Percentiles rank a stretch among this genome's conserved stretches.
phyloP scores from a whole-genome alignment of 35 echinoderm and acorn worm species.

The Holothuria glaberrima region DNA sequence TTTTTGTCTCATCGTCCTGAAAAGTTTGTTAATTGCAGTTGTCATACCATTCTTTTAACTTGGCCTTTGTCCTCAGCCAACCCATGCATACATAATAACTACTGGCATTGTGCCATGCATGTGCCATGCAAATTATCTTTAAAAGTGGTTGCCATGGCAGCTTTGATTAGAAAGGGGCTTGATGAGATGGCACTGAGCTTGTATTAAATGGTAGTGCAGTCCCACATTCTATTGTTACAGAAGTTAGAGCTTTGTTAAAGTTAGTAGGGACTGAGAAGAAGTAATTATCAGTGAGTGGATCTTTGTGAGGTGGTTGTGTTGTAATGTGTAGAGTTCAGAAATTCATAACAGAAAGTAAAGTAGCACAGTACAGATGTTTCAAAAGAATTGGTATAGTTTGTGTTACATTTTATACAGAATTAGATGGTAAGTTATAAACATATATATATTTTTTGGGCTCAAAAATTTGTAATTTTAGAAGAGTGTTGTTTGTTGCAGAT shows the following conservation, averaged over 20 bases:
- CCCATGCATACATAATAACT: constrained; percentile 44
- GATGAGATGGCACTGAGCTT: constrained; percentile 48
- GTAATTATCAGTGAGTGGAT: constrained; percentile 41
- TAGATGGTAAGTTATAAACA: too few relatives aligned
- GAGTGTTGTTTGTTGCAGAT: too few relatives aligned
- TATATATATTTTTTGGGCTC: too few relatives aligned
- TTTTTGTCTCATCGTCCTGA: constrained; percentile 19
- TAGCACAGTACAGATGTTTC: too few relatives aligned
- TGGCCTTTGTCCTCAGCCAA: constrained; percentile 39
- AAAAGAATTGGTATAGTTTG: too few relatives aligned
- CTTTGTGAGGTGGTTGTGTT: constrained; percentile 38
- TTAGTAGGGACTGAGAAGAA: constrained; percentile 10
- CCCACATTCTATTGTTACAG: neutral
- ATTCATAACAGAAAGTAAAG: too few relatives aligned
- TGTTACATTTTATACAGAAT: too few relatives aligned
- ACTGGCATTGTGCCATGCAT: constrained; percentile 42
- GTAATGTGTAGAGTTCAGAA: neutral
- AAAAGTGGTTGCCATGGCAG: constrained; percentile 39
- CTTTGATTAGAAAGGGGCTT: constrained; percentile 40
- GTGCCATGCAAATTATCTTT: constrained; percentile 43
- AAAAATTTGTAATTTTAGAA: too few relatives aligned
- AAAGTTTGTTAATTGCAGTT: constrained; percentile 34
- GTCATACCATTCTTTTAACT: constrained; percentile 12
- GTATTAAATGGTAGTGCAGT: neutral
- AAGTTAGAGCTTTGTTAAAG: constrained; percentile 26